Conservation (phyloP, 1,140 invertebrate species). For the Pseudachorutes palmiensis region DNA sequence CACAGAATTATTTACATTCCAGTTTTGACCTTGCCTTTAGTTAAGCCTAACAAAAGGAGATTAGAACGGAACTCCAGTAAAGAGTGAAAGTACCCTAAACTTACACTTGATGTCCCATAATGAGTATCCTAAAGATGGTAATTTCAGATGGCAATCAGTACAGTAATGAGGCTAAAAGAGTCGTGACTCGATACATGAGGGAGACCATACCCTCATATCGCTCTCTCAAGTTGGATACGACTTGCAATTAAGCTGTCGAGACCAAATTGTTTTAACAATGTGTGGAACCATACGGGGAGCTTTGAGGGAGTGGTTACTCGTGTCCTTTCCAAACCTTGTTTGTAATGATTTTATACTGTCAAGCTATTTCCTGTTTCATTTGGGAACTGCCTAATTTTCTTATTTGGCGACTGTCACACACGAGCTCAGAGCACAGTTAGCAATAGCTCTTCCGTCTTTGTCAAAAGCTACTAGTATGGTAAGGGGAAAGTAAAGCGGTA, state of each 20-base stretch:
- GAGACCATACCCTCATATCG: too few relatives aligned
- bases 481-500: background rate
- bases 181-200: background rate
- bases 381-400: too few relatives aligned
- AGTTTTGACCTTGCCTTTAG: too few relatives aligned
- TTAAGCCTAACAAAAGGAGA: too few relatives aligned
- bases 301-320: background rate
- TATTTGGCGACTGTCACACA: slow-evolving; percentile 8
- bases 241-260: background rate
- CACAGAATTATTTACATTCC: too few relatives aligned
- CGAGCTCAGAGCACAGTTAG: background rate
- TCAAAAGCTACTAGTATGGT: background rate
- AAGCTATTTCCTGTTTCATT: too few relatives aligned
- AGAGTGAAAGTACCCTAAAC: too few relatives aligned
- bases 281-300: background rate
- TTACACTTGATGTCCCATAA: too few relatives aligned
- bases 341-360: background rate
- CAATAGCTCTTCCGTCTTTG: slow-evolving; percentile 5
- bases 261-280: too few relatives aligned
- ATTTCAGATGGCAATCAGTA: background rate
- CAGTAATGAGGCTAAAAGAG: background rate
- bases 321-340: too few relatives aligned
- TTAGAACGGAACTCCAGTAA: too few relatives aligned
- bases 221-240: too few relatives aligned
- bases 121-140: background rate